Percentiles rank a stretch among this genome's conserved stretches.
Evolutionary conservation across 1,140 invertebrate genomes (phyloP).

Genomic region (Pomacea maculata): DNA sequence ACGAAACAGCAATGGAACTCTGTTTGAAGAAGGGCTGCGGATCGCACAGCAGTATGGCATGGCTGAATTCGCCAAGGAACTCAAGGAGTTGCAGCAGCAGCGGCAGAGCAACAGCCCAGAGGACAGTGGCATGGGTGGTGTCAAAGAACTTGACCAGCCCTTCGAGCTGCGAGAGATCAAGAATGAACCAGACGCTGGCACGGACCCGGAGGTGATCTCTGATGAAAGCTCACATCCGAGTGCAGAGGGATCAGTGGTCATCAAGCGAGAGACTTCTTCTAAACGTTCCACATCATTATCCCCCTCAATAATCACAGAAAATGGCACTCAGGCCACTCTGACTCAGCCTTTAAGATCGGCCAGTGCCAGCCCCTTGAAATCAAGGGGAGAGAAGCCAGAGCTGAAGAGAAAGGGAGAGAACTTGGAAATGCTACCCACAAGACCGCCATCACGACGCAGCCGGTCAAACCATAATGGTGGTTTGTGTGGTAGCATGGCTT

Average conservation of each 20-base stretch:
- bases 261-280: not conserved
- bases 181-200: conserved; percentile 1
- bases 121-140: not conserved
- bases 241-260: not conserved
- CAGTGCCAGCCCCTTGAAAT: not conserved
- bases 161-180: conserved; percentile 10
- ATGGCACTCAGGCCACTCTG: not conserved
- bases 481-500: not conserved
- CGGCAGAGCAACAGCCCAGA: not conserved
- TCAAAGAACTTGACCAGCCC: conserved; percentile 3
- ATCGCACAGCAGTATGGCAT: conserved; percentile 65
- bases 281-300: not conserved
- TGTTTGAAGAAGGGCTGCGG: conserved; percentile 62
- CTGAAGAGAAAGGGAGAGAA: conserved; percentile 20
- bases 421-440: conserved; percentile 2
- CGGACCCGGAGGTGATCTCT: not conserved
- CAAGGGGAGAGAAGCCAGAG: conserved; percentile 15
- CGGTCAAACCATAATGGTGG: conserved; percentile 8
- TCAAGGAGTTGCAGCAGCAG: conserved; percentile 46
- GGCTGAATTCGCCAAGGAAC: conserved; percentile 59
- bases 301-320: not conserved
- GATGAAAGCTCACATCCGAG: not conserved
- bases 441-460: conserved; percentile 16
- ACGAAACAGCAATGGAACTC: conserved; percentile 44
- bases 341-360: not conserved